These are phyloP conservation scores for Opisthograptis luteolata DNA, from an alignment of 2,888 invertebrate species.

Conservation along the genomic window DNA sequence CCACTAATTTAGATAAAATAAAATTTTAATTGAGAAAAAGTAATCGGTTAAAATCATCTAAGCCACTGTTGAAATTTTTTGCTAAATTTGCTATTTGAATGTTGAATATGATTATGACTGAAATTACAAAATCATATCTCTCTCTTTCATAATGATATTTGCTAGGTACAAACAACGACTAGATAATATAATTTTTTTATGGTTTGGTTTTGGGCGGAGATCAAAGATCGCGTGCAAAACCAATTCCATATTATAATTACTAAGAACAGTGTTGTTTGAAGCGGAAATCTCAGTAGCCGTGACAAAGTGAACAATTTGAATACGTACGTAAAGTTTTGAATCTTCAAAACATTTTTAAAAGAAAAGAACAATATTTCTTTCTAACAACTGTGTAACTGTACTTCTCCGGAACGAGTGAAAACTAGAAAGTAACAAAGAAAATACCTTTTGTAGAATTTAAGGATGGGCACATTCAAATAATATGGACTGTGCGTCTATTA, in stretches of 20 bases:
- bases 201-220: neutral
- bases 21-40: too few relatives aligned
- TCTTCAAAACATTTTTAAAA: conserved; percentile 16
- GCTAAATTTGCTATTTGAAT: too few relatives aligned
- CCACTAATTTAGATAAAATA: too few relatives aligned
- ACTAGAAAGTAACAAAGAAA: conserved; percentile 31
- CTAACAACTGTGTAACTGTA: conserved; percentile 11
- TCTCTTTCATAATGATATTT: conserved; percentile 1
- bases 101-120: too few relatives aligned
- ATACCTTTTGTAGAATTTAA: conserved; percentile 31
- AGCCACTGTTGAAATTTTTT: too few relatives aligned
- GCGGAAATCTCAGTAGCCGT: conserved; percentile 9
- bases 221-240: neutral
- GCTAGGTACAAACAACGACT: neutral
- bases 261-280: conserved; percentile 8
- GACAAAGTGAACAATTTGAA: conserved; percentile 16
- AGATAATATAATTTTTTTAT: too few relatives aligned
- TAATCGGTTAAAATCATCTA: too few relatives aligned
- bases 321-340: conserved; percentile 15
- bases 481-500: conserved; percentile 22
- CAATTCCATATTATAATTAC: neutral
- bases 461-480: conserved; percentile 30
- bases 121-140: neutral
- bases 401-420: conserved; percentile 21
- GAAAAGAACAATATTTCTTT: conserved; percentile 11